A percentile compares a stretch with the other conserved stretches of the same genome.
Evolutionary conservation across 2,888 invertebrate genomes (phyloP).

Genomic region (Tridacna crocea): DNA sequence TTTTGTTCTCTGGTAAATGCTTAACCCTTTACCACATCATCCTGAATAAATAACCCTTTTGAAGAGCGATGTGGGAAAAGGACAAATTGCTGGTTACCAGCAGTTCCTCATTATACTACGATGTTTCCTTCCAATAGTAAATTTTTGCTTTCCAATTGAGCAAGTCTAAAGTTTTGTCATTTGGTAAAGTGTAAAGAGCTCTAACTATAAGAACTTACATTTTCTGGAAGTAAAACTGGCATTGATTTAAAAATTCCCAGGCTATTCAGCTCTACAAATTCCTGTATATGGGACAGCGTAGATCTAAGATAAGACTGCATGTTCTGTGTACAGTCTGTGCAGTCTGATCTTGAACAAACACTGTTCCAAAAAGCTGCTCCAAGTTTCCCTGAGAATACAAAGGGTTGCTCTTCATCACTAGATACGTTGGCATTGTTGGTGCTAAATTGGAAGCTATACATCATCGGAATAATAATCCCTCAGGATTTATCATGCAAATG

Average conservation of each 20-base stretch:
- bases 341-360: not conserved
- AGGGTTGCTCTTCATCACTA: not conserved
- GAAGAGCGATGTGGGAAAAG: not conserved
- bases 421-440: not conserved
- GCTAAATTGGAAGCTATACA: not conserved
- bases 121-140: not conserved
- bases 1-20: no score
- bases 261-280: no score
- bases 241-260: no score
- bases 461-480: not conserved
- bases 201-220: no score
- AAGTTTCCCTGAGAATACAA: not conserved
- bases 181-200: not conserved
- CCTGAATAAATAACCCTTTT: no score
- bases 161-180: no score
- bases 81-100: not conserved
- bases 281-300: no score
- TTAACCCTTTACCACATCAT: not conserved
- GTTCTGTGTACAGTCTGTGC: not conserved
- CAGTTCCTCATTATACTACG: conserved; percentile 10
- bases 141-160: not conserved
- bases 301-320: not conserved
- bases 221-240: no score
- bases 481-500: not conserved
- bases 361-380: not conserved